Base-by-base conservation (phyloP, 1,140 invertebrate species). In the Pseudomyrmex sp. region DNA sequence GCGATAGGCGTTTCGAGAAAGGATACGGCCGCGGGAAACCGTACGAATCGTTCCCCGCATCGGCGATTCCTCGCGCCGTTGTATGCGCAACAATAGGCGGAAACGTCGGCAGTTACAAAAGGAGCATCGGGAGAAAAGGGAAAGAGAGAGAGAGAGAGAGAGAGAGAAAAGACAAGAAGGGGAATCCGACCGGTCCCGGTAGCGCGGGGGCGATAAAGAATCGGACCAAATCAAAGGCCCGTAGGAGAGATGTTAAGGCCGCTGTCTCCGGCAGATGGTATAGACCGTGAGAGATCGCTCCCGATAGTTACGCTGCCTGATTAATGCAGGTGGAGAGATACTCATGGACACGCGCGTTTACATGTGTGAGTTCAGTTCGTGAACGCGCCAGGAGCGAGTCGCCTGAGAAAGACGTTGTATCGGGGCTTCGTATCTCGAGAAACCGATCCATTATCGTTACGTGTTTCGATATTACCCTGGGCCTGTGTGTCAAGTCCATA, bases 241-340 rank as follows among this genome's bases (percentile, higher is more conserved):
- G 44, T 65, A 73, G 59, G 35, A 77, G 83, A 83, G 77, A 88
- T 72, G 83, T 74, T 85, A 68, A 82, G 83, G 75, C 75, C 85
- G 85, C 79, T 89, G 85, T 89, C 86, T 85, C 68, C 77, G 76
- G 72, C 87, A 82, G 82, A 89, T 77, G 87, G 76, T 84, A 73
- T 79, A 88, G 69, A 68, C 76, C 61, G 75, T 79, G 72, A 84
- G 63, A 83, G 89, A 90, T 89, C 62, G 69, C 18, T 35, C 76
- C 69, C 82, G 91, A 92, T 93, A 92, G 91, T 92, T 91, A 92
- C 91, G 91, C 79, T 88, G 84, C 73, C 86, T 93, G 91, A 86
- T 90, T 91, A 90, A 92, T 91, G 90, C 83, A 82, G 85, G 89
- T 89, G 86, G 74, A 80, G 76, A 76, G 75, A 70, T 76, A 65